These are phyloP conservation scores for Zaprionus tsacasi DNA, from an alignment of 1,140 invertebrate species.

Conservation along the genomic window DNA sequence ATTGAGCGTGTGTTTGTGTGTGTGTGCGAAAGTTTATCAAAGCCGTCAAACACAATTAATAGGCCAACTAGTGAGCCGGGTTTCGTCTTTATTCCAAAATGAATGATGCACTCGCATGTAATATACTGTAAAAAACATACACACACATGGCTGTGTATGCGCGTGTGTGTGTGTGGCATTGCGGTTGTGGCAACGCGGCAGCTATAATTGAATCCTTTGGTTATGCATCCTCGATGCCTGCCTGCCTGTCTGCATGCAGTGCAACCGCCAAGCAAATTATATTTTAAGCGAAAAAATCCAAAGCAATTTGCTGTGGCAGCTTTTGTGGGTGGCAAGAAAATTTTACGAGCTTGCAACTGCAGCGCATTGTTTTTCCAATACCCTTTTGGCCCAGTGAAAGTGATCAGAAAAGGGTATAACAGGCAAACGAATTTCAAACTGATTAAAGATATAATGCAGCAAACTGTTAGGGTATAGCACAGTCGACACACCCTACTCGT, in stretches of 20 bases:
- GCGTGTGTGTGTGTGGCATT: constrained; percentile 20
- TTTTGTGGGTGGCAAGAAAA: constrained; percentile 56
- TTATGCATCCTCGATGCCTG: constrained; percentile 43
- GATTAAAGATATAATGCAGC: too few relatives aligned
- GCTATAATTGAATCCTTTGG: constrained; percentile 75
- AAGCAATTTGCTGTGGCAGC: constrained; percentile 58
- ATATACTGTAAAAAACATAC: not conserved
- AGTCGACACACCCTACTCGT: not conserved
- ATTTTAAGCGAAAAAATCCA: constrained; percentile 61
- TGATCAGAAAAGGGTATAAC: not conserved
- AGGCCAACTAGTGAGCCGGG: not conserved
- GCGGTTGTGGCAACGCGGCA: constrained; percentile 49
- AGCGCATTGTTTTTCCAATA: not conserved
- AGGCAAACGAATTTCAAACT: too few relatives aligned
- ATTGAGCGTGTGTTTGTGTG: not conserved
- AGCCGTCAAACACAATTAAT: constrained; percentile 4
- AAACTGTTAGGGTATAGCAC: not conserved
- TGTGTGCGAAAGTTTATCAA: not conserved
- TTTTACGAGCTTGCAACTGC: constrained; percentile 49
- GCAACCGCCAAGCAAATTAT: constrained; percentile 61
- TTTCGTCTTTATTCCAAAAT: not conserved
- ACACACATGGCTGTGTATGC: not conserved
- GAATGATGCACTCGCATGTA: constrained; percentile 7
- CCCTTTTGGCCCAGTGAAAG: not conserved
- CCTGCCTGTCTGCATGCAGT: constrained; percentile 3